These are phyloP conservation scores for Urocolius indicus DNA, from an alignment of 2,113 vertebrate genomes.

Conservation along the genomic window DNA sequence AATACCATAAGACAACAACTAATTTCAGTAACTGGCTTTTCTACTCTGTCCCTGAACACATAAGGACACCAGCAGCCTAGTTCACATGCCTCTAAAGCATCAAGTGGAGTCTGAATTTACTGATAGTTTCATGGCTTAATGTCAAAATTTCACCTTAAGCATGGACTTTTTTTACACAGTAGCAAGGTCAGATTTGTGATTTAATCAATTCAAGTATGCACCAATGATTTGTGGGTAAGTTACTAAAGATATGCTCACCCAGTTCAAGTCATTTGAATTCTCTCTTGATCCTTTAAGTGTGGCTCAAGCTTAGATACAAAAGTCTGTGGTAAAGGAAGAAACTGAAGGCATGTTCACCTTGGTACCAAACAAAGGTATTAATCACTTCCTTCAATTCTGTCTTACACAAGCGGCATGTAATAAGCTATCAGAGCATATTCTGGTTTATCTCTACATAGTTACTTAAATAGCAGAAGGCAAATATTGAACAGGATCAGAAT, in stretches of 20 bases:
- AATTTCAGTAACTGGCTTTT: not conserved
- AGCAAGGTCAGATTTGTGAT: not conserved
- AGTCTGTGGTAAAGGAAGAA: not conserved
- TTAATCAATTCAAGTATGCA: not conserved
- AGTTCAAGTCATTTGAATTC: not conserved
- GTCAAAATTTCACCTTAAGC: not conserved
- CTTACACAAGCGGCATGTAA: not conserved
- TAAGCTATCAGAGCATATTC: not conserved
- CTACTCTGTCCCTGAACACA: not conserved
- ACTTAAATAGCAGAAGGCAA: not conserved
- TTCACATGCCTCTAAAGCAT: not conserved
- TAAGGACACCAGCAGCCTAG: not conserved
- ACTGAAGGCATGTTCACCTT: fast-evolving
- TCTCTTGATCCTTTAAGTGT: not conserved
- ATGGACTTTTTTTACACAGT: not conserved
- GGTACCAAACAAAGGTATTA: not conserved
- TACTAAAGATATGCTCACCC: not conserved
- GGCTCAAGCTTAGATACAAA: not conserved
- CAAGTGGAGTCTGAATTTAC: not conserved
- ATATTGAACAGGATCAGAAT: not conserved
- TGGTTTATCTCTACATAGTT: not conserved
- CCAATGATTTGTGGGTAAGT: not conserved
- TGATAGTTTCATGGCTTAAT: not conserved
- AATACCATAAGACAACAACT: not conserved
- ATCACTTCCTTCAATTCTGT: not conserved